Conservation (phyloP, 2,797 vertebrate genomes). For the Melanotaenia nigrans region DNA sequence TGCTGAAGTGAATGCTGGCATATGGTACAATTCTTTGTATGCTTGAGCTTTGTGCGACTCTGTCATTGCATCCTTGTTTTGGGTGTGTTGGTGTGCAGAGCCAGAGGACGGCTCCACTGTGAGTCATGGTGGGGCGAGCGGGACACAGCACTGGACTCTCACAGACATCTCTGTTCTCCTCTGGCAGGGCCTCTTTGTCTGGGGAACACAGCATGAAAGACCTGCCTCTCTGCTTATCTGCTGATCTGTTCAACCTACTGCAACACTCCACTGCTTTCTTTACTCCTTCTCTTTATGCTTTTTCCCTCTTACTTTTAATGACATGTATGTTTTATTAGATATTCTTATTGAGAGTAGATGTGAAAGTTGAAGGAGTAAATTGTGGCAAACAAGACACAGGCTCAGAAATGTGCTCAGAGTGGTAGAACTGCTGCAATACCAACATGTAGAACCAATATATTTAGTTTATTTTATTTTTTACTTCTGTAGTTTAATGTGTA, state of each 20-base stretch:
- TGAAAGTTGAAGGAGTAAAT: slow-evolving; percentile 21
- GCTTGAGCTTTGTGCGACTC: slow-evolving; percentile 18
- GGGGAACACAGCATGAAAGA: slow-evolving; percentile 60
- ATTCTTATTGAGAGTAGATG: slow-evolving; percentile 18
- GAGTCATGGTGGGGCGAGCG: slow-evolving; percentile 72
- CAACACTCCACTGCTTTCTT: slow-evolving; percentile 31
- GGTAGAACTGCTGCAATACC: slow-evolving; percentile 10
- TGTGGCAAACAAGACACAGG: slow-evolving; percentile 31
- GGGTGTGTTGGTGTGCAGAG: slow-evolving; percentile 3
- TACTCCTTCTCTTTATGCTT: slow-evolving; percentile 8
- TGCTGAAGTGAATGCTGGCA: background rate
- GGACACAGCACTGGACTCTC: slow-evolving; percentile 70
- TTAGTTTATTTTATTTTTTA: background rate
- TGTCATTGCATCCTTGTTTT: slow-evolving; percentile 32
- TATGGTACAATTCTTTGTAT: slow-evolving; percentile 11
- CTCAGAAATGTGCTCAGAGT: slow-evolving; percentile 16
- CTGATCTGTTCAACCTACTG: slow-evolving; percentile 42
- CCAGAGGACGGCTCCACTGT: slow-evolving; percentile 61
- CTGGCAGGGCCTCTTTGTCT: slow-evolving; percentile 79
- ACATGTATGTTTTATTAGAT: slow-evolving; percentile 27
- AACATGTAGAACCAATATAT: slow-evolving; percentile 1
- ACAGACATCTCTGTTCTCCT: slow-evolving; percentile 79
- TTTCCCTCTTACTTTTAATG: slow-evolving; percentile 25
- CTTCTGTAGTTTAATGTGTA: slow-evolving; percentile 10
- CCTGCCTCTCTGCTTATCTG: slow-evolving; percentile 54